Base-by-base conservation (phyloP, 2,797 vertebrate species). In the Prunella strophiata region DNA sequence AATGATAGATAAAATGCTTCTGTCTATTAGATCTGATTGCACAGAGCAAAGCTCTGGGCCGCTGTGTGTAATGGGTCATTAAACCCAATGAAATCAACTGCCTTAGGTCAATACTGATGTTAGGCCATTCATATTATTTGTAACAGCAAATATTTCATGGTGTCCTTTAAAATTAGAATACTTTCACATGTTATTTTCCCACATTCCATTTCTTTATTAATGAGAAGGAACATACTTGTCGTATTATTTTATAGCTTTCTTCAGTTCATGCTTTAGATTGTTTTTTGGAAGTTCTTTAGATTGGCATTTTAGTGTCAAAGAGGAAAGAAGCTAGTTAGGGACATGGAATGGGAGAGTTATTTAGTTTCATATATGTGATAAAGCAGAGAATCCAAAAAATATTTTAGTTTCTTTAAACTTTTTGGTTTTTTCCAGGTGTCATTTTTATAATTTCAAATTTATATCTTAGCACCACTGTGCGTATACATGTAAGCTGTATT, bases 381-480 rank as follows among this genome's bases (percentile, higher is more conserved):
- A 74, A 81, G 30, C 26, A 68, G 58, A 85, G 45, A 54, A 45
- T 66, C 4, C 6, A 38, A 51, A 7, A 48, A 12, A 7, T 3
- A 0, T 16, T 21, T 47, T 45, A 8, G 0, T 3, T 25, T 66
- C 59, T 65, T 50, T 7, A 25, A 87, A 13, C 7, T 21, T 61
- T 67, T 83, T 18, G 48, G 16, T 21, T 87, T 25, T 26, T 21
- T 5, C 3, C 16, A 32, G 2, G 4, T 57, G 29, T 50, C 16
- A 48, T 55, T 38, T 73, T 55, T 19, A 54, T 36, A 16, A 40
- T 84, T 66, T 74, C 22, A 10, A 50, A 26, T 83, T 47, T 51
- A 2, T 45, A 13, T 58, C 19, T 42, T 55, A 40, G 14, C 38
- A 34, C 4, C 2, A 23, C 16, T 47, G 14, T 0, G 1, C 8